Conservation (phyloP, 2,888 invertebrate genomes). For the Caenorhabditis auriculariae region DNA sequence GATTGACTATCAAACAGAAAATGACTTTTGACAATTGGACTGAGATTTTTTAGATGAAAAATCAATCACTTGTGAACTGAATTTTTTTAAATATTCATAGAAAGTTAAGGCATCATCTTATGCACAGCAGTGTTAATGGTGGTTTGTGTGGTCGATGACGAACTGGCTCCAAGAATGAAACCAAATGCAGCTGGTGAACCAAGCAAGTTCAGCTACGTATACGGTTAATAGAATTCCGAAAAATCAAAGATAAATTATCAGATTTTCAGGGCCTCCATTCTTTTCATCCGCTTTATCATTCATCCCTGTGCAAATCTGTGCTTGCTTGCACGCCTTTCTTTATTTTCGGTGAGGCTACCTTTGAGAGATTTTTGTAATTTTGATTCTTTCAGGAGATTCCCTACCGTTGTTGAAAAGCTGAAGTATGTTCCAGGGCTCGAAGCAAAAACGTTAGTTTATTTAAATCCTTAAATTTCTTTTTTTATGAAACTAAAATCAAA, state of each 20-base stretch:
- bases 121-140: constrained; percentile 58
- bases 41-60: no score
- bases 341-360: constrained; percentile 45
- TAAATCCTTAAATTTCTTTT: no score
- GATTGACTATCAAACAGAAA: no score
- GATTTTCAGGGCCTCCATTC: constrained; percentile 50
- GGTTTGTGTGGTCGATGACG: constrained; percentile 63
- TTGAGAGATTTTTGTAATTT: constrained; percentile 14
- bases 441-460: constrained; percentile 27
- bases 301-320: constrained; percentile 58
- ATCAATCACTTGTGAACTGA: no score
- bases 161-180: constrained; percentile 60
- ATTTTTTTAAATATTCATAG: no score
- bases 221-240: constrained; percentile 38
- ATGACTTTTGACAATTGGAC: no score
- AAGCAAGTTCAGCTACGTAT: constrained; percentile 52
- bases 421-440: constrained; percentile 48
- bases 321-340: constrained; percentile 54
- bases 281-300: constrained; percentile 55
- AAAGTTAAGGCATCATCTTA: constrained; percentile 40
- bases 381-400: constrained; percentile 31
- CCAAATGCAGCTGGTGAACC: constrained; percentile 60
- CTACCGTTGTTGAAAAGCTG: constrained; percentile 47
- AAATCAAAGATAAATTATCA: background rate
- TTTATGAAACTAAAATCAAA: no score